These are phyloP conservation scores for Nothoprocta perdicaria DNA, from an alignment of 2,113 vertebrate genomes.

Conservation along the genomic window DNA sequence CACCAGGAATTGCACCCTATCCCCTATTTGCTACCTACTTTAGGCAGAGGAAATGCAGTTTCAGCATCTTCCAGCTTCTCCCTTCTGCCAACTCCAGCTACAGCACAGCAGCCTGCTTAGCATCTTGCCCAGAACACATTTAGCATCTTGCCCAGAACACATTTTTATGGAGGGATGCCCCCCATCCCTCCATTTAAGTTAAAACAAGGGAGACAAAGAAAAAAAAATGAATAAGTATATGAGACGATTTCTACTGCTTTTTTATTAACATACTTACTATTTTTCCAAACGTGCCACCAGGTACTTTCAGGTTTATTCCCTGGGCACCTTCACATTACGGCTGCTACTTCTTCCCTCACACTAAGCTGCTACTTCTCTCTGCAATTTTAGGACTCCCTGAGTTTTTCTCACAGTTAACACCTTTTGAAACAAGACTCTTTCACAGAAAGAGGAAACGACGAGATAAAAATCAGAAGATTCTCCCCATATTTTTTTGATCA, in stretches of 20 bases:
- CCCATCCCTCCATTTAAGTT: not conserved
- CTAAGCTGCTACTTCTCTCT: not conserved
- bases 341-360: not conserved
- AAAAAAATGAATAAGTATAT: not conserved
- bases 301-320: not conserved
- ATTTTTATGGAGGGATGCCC: too few species aligned
- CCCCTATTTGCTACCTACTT: not conserved
- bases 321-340: not conserved
- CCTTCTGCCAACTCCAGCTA: not conserved
- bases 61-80: not conserved
- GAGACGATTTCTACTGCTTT: not conserved
- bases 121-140: not conserved
- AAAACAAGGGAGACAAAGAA: not conserved
- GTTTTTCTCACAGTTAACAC: not conserved
- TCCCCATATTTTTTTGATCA: not conserved
- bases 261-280: not conserved
- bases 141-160: not conserved
- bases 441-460: not conserved
- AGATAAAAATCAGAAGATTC: not conserved
- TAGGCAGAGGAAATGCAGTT: conserved; percentile 5
- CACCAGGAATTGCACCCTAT: conserved; percentile 23
- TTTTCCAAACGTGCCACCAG: not conserved
- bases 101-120: not conserved
- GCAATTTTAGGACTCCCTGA: not conserved
- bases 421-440: not conserved